These are phyloP conservation scores for Julus scanicus DNA, from an alignment of 2,888 invertebrate genomes.

Conservation along the genomic window DNA sequence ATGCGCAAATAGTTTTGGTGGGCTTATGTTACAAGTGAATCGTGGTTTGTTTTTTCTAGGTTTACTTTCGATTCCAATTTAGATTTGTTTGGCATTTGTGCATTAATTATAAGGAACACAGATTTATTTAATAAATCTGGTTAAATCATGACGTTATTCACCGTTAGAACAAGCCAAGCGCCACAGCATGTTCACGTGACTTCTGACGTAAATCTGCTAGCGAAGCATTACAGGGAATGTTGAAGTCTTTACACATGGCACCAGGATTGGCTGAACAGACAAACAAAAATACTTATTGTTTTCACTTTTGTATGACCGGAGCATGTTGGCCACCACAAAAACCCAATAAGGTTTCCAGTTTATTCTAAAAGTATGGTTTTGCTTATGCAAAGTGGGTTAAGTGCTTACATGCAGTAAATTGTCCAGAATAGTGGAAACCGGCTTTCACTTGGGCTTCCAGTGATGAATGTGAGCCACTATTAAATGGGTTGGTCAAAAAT, in stretches of 20 bases:
- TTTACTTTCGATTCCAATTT: neutral
- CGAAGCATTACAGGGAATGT: constrained; percentile 57
- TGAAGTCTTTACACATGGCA: constrained; percentile 58
- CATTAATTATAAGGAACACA: constrained; percentile 1
- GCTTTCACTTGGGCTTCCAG: constrained; percentile 55
- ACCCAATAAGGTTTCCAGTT: neutral
- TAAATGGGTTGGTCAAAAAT: constrained; percentile 56
- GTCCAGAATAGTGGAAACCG: constrained; percentile 57
- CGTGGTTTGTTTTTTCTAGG: neutral
- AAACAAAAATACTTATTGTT: constrained; percentile 44
- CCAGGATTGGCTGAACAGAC: constrained; percentile 52
- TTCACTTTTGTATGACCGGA: constrained; percentile 18
- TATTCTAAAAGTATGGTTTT: neutral
- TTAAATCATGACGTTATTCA: constrained; percentile 13
- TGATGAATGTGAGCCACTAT: constrained; percentile 53
- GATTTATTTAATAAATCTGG: neutral
- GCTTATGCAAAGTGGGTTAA: constrained; percentile 45
- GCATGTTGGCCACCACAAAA: neutral
- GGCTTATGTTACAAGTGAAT: neutral
- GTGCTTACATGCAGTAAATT: constrained; percentile 55
- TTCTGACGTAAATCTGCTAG: constrained; percentile 57
- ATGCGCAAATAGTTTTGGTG: too few species aligned
- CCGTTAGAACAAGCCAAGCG: constrained; percentile 56
- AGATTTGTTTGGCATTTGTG: neutral
- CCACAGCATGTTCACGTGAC: constrained; percentile 58